Evolutionary conservation across 2,888 invertebrate species (phyloP), one percentile per base, ranked within the genome.

Genomic region (Ommatoiulus sabulosus): DNA sequence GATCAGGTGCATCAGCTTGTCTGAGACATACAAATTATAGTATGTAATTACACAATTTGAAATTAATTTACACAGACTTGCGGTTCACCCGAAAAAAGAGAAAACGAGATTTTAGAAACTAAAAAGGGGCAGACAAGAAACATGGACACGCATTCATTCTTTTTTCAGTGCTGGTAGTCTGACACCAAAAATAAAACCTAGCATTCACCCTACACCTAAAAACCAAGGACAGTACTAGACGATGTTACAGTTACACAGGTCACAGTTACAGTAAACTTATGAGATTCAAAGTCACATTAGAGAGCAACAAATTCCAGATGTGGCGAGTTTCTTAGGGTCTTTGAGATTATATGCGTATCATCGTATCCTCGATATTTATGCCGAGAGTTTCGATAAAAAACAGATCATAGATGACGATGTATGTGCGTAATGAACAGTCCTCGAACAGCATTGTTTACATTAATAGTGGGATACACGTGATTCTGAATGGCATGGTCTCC

Each of bases 201-300:
- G 80, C 80, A 80, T 80, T 80, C 35, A 80, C 24, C 80, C 80
- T 80, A 80, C 80, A 80, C 80, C 80, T 80, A 80, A 80, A 80
- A 80, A 80, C 80, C 12, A 35, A 35, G 80, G 80, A 72, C 72
- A 72, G n/a, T 72, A 43, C 35, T 35, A 35, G 80, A 80, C 72
- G 72, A 72, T 35, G 80, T 80, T 80, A 80, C 80, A 35, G 35
- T 80, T 35, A 80, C 80, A 35, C 35, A 80, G 80, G 35, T 35
- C 20, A 80, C 80, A 80, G 80, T 24, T 35, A 80, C 12, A 15
- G 80, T 80, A 80, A 80, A 80, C 35, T 80, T 35, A 80, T 80
- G 80, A 80, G 80, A 80, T 80, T 80, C 80, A 80, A 80, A 35
- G 80, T 80, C 80, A 80, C 80, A 43, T 80, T 80, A 80, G 80